Percentiles rank a stretch among this genome's conserved stretches.
phyloP scores from a whole-genome alignment of 92 coral and sea anemone species.

The Porites rus region DNA sequence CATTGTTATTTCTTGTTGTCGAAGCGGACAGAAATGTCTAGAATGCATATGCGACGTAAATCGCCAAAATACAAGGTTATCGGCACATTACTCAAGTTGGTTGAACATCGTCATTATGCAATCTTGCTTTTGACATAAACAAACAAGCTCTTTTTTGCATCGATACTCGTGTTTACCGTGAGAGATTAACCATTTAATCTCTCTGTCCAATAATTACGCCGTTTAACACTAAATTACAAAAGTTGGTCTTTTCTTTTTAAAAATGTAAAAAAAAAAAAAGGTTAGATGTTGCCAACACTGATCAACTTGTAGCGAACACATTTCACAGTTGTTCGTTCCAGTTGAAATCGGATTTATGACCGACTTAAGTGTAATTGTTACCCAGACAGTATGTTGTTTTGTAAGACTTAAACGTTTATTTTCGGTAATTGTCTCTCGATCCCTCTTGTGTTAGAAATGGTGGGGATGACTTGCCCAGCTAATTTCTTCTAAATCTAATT shows the following conservation, averaged over 20 bases:
- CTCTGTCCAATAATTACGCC: background rate
- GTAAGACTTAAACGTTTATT: no score
- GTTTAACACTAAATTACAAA: background rate
- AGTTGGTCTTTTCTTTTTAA: background rate
- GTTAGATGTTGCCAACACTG: no score
- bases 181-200: conserved; percentile 14
- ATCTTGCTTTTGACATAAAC: conserved; percentile 9
- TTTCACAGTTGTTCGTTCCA: no score
- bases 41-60: background rate
- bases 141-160: conserved; percentile 11
- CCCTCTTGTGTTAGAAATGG: no score
- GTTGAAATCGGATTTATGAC: no score
- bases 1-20: background rate
- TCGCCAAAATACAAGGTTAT: background rate
- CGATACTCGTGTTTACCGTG: background rate
- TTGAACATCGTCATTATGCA: background rate
- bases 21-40: background rate
- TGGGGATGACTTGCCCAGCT: no score
- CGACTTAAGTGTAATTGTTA: no score
- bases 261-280: no score
- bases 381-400: no score
- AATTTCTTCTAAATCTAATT: no score
- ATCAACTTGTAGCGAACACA: no score
- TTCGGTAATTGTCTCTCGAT: no score
- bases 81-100: background rate